These are phyloP conservation scores for Illadopsis cleaveri DNA, from an alignment of 2,113 vertebrate genomes.

Conservation along the genomic window DNA sequence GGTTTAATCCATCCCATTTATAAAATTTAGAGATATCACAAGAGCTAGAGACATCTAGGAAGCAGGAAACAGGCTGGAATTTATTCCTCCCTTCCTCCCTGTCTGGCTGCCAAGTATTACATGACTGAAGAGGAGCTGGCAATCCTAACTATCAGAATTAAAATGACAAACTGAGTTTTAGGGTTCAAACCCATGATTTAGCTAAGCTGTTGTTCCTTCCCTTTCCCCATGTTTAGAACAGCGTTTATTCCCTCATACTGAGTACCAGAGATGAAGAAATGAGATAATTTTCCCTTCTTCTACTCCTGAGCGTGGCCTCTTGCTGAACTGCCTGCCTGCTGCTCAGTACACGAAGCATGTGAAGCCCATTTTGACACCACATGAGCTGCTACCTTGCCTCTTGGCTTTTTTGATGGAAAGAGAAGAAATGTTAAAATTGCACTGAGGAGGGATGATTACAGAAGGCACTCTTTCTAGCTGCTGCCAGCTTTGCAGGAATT, in stretches of 20 bases:
- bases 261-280: not conserved
- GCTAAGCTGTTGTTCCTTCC: not conserved
- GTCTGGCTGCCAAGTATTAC: not conserved
- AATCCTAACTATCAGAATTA: not conserved
- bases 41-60: not conserved
- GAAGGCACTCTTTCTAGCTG: not conserved
- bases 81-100: not conserved
- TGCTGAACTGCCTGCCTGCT: not conserved
- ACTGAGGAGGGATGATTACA: not conserved
- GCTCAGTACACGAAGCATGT: accelerated
- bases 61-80: not conserved
- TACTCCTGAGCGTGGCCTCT: not conserved
- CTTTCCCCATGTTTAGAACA: not conserved
- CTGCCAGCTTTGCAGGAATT: not conserved
- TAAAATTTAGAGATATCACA: not conserved
- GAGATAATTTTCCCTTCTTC: not conserved
- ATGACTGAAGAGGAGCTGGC: not conserved
- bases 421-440: not conserved
- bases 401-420: not conserved
- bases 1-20: not conserved
- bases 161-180: not conserved
- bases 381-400: not conserved
- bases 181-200: not conserved
- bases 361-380: not conserved
- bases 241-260: not conserved